A percentile compares a stretch with the other conserved stretches of the same genome.
phyloP scores from a whole-genome alignment of 1,140 invertebrate species.

The Doryteuthis pealeii region DNA sequence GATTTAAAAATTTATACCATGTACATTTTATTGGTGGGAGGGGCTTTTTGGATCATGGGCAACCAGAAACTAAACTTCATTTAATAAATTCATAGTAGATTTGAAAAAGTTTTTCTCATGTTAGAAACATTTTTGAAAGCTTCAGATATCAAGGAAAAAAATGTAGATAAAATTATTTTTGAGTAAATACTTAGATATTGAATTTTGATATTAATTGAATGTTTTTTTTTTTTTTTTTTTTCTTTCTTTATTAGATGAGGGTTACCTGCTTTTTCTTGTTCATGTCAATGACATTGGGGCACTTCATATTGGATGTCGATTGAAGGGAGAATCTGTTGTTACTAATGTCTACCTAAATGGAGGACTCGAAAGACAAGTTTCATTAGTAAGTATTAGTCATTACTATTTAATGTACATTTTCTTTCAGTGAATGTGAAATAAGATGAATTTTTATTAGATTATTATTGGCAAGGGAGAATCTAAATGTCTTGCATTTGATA shows the following conservation, averaged over 20 bases:
- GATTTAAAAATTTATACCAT: too few relatives aligned
- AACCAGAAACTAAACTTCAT: too few relatives aligned
- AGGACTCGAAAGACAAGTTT: background rate
- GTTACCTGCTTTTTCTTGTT: slow-evolving; percentile 9
- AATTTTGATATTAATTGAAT: too few relatives aligned
- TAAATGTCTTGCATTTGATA: background rate
- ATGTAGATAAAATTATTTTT: too few relatives aligned
- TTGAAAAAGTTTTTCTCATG: too few relatives aligned
- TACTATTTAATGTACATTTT: background rate
- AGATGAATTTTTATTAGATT: background rate
- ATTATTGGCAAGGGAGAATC: background rate
- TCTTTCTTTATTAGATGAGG: slow-evolving; percentile 8
- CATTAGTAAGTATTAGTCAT: slow-evolving; percentile 9
- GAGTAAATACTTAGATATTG: too few relatives aligned
- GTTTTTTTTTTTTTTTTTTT: slow-evolving; percentile 6
- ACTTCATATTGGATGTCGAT: background rate
- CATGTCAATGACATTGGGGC: background rate
- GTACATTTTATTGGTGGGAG: too few relatives aligned
- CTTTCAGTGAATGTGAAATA: background rate
- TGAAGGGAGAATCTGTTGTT: slow-evolving; percentile 2
- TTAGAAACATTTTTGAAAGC: too few relatives aligned
- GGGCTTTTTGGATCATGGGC: too few relatives aligned
- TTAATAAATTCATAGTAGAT: too few relatives aligned
- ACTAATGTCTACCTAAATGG: background rate
- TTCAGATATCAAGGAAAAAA: too few relatives aligned